phyloP scores from a whole-genome alignment of 2,797 vertebrate genomes.

The Malacoctenus gilli region DNA sequence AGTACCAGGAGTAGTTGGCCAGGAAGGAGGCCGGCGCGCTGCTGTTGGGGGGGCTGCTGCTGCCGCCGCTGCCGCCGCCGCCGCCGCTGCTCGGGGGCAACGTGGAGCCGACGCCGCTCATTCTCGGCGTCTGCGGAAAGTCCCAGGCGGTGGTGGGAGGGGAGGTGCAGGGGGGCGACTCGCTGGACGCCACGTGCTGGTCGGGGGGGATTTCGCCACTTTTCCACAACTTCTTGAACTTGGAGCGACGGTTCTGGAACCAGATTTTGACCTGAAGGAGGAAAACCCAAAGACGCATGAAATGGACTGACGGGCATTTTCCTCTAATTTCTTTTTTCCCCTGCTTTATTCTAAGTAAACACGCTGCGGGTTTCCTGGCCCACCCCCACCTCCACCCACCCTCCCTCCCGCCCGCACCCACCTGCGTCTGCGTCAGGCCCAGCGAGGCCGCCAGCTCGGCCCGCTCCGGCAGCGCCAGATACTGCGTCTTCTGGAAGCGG shows the following conservation, averaged over 20 bases:
- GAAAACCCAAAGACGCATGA: too few species aligned
- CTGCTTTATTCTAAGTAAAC: too few species aligned
- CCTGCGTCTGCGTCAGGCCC: slow-evolving; percentile 98
- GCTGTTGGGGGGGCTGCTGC: slow-evolving; percentile 85
- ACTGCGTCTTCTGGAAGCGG: slow-evolving; percentile 97
- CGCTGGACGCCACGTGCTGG: slow-evolving; percentile 84
- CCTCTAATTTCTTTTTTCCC: too few species aligned
- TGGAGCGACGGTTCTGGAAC: slow-evolving; percentile 98
- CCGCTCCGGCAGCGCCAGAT: slow-evolving; percentile 94
- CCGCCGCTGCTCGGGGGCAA: slow-evolving; percentile 85
- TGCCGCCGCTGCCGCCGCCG: too few species aligned
- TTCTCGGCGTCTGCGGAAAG: slow-evolving; percentile 88
- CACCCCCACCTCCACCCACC: too few species aligned
- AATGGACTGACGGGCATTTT: slow-evolving; percentile 13
- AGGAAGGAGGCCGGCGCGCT: slow-evolving; percentile 89
- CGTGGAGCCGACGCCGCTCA: slow-evolving; percentile 80
- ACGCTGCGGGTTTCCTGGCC: too few species aligned
- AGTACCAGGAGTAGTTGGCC: slow-evolving; percentile 95
- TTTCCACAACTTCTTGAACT: slow-evolving; percentile 99
- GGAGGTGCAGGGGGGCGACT: slow-evolving; percentile 88
- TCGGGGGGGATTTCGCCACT: slow-evolving; percentile 92
- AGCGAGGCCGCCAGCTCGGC: slow-evolving; percentile 95
- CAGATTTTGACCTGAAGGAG: slow-evolving; percentile 92
- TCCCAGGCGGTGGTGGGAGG: slow-evolving; percentile 90
- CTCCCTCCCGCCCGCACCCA: too few species aligned